Percentiles rank a stretch among this genome's conserved stretches.
Evolutionary conservation across 1,140 invertebrate genomes (phyloP).

Genomic region (Bombus affinis): DNA sequence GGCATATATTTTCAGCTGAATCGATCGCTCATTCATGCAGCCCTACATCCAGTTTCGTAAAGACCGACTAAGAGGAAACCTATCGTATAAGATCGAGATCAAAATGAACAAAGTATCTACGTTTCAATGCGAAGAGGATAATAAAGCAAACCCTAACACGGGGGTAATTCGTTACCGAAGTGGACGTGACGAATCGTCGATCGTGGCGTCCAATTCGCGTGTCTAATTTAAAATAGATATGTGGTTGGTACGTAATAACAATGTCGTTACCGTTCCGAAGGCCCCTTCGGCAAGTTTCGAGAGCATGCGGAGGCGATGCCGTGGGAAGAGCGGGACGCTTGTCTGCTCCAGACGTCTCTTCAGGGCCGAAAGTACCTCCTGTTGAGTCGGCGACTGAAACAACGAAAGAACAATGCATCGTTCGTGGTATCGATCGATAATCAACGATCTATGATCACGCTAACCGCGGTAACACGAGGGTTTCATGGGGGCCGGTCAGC

Average conservation of each 20-base stretch:
- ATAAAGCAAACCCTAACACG: neutral
- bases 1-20: no score
- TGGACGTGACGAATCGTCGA: constrained; percentile 28
- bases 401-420: constrained; percentile 70
- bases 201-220: neutral
- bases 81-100: neutral
- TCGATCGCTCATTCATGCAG: no score
- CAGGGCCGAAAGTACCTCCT: constrained; percentile 87
- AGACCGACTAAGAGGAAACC: neutral
- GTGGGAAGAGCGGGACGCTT: constrained; percentile 90
- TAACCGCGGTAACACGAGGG: constrained; percentile 60
- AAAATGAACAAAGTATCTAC: neutral
- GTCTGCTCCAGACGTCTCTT: constrained; percentile 88
- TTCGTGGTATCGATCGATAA: constrained; percentile 70
- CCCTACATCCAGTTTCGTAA: neutral
- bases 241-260: constrained; percentile 44
- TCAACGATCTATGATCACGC: constrained; percentile 77
- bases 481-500: constrained; percentile 10
- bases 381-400: constrained; percentile 88
- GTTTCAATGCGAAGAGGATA: neutral
- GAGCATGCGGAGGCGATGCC: constrained; percentile 93
- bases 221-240: constrained; percentile 52
- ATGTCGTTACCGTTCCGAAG: constrained; percentile 91
- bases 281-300: constrained; percentile 95
- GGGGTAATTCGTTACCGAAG: constrained; percentile 1